These are phyloP conservation scores for Ellobius talpinus DNA, from an alignment of 2,113 vertebrate species.

Conservation along the genomic window DNA sequence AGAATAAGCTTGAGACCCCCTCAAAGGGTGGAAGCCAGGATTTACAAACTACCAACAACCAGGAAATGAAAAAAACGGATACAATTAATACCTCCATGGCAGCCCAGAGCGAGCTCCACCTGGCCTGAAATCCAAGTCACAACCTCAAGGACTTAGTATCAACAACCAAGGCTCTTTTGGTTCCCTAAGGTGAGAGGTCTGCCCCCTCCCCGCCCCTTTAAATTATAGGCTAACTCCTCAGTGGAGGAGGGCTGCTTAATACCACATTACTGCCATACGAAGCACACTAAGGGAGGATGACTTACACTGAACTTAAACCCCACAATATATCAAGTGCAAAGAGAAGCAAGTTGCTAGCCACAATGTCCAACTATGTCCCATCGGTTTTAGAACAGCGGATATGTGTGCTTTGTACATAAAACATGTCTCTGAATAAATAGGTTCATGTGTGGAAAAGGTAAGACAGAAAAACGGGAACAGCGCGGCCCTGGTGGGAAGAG, in stretches of 20 bases:
- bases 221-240: background rate
- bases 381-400: slow-evolving; percentile 48
- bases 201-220: background rate
- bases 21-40: slow-evolving; percentile 59
- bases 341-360: slow-evolving; percentile 19
- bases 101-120: background rate
- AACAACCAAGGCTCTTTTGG: background rate
- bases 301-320: slow-evolving; percentile 12
- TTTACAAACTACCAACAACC: slow-evolving; percentile 21
- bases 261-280: background rate
- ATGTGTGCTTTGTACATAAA: background rate
- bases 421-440: background rate
- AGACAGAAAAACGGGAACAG: background rate
- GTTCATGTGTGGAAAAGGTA: background rate
- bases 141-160: slow-evolving; percentile 33
- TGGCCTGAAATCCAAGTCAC: slow-evolving; percentile 56
- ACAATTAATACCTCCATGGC: slow-evolving; percentile 3
- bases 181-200: slow-evolving; percentile 9
- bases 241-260: background rate
- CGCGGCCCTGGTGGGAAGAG: background rate
- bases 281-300: slow-evolving; percentile 21
- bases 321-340: background rate
- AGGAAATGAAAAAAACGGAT: slow-evolving; percentile 57
- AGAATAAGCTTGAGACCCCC: slow-evolving; percentile 51
- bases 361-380: background rate